A percentile compares a stretch with the other conserved stretches of the same genome.
phyloP scores from a whole-genome alignment of 1,140 invertebrate species.

The Coelopa frigida region DNA sequence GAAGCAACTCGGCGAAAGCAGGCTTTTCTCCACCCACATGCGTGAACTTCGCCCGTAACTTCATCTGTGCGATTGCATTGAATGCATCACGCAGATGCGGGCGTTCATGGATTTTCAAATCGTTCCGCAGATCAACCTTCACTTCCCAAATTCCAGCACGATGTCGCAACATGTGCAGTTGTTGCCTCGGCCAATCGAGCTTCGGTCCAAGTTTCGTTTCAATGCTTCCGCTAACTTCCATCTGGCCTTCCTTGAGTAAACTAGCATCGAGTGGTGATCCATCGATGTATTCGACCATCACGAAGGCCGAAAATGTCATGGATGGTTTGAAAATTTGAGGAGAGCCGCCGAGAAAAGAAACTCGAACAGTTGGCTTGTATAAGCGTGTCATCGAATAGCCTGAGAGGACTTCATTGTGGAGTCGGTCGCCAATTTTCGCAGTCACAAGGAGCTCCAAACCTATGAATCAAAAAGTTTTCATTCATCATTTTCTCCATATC shows the following conservation, averaged over 20 bases:
- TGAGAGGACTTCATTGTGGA: conserved; percentile 76
- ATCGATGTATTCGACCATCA: conserved; percentile 73
- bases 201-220: conserved; percentile 51
- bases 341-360: conserved; percentile 79
- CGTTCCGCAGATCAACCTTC: conserved; percentile 61
- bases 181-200: conserved; percentile 50
- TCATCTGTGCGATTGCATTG: conserved; percentile 59
- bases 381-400: conserved; percentile 82
- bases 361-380: conserved; percentile 73
- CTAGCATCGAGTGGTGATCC: conserved; percentile 58
- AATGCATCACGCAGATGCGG: conserved; percentile 52
- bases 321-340: conserved; percentile 91
- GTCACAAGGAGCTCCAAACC: conserved; percentile 80
- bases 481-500: neutral
- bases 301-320: conserved; percentile 63
- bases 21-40: conserved; percentile 61
- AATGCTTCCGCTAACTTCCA: conserved; percentile 55
- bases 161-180: conserved; percentile 50
- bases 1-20: conserved; percentile 56
- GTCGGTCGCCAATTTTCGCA: conserved; percentile 82
- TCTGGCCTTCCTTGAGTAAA: conserved; percentile 49
- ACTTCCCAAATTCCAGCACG: conserved; percentile 66
- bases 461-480: neutral
- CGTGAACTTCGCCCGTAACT: conserved; percentile 59
- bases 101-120: conserved; percentile 46